Evolutionary conservation across 1,140 invertebrate genomes (phyloP).

Genomic region (Laupala kohalensis): DNA sequence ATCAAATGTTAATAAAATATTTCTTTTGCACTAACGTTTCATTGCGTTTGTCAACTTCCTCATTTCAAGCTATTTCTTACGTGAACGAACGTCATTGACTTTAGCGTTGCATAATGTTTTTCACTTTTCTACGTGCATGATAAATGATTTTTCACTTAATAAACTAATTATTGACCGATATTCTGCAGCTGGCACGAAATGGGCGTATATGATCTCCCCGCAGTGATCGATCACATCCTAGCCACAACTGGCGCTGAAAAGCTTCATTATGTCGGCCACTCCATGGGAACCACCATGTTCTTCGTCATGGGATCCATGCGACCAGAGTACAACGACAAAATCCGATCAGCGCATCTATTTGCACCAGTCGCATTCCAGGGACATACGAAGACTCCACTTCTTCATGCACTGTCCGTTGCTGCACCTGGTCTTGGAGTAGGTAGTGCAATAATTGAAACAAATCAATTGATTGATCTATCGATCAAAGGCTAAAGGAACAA

Average conservation of each 20-base stretch:
- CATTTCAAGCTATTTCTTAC: too few relatives aligned
- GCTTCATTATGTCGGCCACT: constrained; percentile 35
- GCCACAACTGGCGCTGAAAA: constrained; percentile 22
- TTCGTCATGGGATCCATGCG: constrained; percentile 23
- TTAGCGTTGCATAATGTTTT: too few relatives aligned
- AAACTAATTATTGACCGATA: background rate
- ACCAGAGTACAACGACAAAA: constrained; percentile 27
- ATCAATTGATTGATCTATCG: too few relatives aligned
- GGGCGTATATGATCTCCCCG: background rate
- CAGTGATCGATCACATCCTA: constrained; percentile 16
- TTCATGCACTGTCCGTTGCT: background rate
- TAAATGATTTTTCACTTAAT: too few relatives aligned
- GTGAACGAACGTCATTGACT: too few relatives aligned
- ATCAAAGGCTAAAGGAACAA: too few relatives aligned
- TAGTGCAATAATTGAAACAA: too few relatives aligned
- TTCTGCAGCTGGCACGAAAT: background rate
- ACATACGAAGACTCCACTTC: constrained; percentile 29
- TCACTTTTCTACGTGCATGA: too few relatives aligned
- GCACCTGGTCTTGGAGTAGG: too few relatives aligned
- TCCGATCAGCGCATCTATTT: constrained; percentile 25
- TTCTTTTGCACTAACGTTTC: too few relatives aligned
- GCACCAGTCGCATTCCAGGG: constrained; percentile 33
- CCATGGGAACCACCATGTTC: constrained; percentile 33
- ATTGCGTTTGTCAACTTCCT: too few relatives aligned
- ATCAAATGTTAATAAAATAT: too few relatives aligned